Evolutionary conservation across 2,113 vertebrate species (phyloP).

Genomic region (Capricornis sumatraensis): DNA sequence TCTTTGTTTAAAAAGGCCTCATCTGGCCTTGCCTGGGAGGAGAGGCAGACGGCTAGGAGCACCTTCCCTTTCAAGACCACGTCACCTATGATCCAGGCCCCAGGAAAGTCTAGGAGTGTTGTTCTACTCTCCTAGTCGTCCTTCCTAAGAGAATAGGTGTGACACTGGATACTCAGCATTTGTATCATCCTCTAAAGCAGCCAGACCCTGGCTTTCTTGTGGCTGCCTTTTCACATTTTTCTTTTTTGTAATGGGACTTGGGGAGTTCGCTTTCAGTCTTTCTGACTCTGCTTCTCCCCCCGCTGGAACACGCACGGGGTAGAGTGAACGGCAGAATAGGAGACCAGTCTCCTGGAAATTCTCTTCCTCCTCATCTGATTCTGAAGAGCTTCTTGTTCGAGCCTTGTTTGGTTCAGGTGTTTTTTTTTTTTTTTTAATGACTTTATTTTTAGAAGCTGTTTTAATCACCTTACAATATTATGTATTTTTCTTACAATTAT

Average conservation of each 20-base stretch:
- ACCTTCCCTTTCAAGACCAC: rapidly evolving
- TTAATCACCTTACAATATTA: neutral
- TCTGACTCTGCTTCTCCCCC: neutral
- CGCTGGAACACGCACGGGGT: neutral
- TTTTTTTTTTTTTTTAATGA: neutral
- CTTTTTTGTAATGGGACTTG: neutral
- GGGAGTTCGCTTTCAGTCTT: neutral
- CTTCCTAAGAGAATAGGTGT: neutral
- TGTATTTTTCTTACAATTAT: neutral
- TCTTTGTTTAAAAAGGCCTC: neutral
- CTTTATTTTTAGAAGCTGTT: neutral
- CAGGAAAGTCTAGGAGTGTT: too few relatives aligned
- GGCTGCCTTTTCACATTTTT: neutral
- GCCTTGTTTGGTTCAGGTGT: neutral
- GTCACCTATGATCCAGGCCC: neutral
- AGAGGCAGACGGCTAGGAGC: neutral
- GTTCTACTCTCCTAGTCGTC: too few relatives aligned
- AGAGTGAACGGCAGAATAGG: neutral
- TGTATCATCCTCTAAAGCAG: rapidly evolving
- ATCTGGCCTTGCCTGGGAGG: neutral
- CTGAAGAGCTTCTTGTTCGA: neutral
- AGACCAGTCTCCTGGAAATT: neutral
- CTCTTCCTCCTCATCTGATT: neutral
- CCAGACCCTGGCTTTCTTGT: neutral
- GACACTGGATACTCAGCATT: neutral